Evolutionary conservation across 2,113 vertebrate species (phyloP).

Genomic region (Cyanistes caeruleus): DNA sequence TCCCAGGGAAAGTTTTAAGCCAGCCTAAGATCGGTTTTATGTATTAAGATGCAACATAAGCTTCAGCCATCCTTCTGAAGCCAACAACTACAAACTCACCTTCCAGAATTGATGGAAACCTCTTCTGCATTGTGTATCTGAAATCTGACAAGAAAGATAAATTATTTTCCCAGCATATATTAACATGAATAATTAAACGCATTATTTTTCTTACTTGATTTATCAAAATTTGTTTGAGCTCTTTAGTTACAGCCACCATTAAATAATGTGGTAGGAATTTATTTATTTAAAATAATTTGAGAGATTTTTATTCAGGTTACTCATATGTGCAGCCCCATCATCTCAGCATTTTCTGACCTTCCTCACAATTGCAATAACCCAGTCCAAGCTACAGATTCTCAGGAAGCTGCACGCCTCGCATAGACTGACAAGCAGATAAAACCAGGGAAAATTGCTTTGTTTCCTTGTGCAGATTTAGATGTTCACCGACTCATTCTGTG

Average conservation of each 20-base stretch:
- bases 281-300: background rate
- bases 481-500: background rate
- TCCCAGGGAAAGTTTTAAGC: background rate
- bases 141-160: constrained; percentile 76
- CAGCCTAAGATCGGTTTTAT: background rate
- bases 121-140: constrained; percentile 79
- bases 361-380: background rate
- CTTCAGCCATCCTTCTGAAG: background rate
- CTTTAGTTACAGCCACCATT: background rate
- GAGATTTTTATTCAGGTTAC: background rate
- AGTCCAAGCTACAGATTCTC: background rate
- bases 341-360: background rate
- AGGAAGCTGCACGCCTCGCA: background rate
- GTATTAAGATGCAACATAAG: background rate
- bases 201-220: background rate
- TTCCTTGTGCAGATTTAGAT: background rate
- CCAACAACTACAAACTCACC: constrained; percentile 55
- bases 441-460: background rate
- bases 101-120: constrained; percentile 81
- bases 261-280: background rate
- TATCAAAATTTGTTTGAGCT: background rate
- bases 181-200: constrained; percentile 14
- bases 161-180: background rate
- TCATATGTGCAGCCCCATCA: fast-evolving
- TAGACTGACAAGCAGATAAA: background rate